These are phyloP conservation scores for Drosophila gunungcola DNA, from an alignment of 1,140 invertebrate genomes.

Conservation along the genomic window DNA sequence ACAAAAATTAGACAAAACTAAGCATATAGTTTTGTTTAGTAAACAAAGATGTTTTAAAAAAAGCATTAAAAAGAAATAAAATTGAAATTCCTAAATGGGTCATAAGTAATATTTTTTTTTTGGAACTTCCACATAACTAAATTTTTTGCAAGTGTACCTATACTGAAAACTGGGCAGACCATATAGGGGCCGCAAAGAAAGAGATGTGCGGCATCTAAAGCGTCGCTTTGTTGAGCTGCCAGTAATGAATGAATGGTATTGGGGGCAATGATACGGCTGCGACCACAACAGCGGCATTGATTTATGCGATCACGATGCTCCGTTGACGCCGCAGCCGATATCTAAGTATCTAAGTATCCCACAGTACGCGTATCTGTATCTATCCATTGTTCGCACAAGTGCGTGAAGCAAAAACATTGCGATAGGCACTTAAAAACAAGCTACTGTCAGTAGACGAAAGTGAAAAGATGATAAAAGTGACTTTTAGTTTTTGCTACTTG, in stretches of 20 bases:
- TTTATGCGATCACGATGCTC: slow-evolving; percentile 67
- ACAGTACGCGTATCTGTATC: slow-evolving; percentile 44
- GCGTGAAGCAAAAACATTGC: slow-evolving; percentile 55
- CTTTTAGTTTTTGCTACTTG: slow-evolving; percentile 36
- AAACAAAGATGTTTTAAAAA: too few relatives aligned
- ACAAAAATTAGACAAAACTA: too few relatives aligned
- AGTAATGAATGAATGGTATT: slow-evolving; percentile 58
- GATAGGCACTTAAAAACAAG: slow-evolving; percentile 4
- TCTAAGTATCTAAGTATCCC: slow-evolving; percentile 47
- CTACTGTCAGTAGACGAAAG: slow-evolving; percentile 40
- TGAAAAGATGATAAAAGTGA: slow-evolving; percentile 24
- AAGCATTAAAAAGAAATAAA: too few relatives aligned
- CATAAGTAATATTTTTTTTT: too few relatives aligned
- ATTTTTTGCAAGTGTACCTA: neutral
- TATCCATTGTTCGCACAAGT: slow-evolving; percentile 61
- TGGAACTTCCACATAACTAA: too few relatives aligned
- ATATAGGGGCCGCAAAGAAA: slow-evolving; percentile 31
- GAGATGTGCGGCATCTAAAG: slow-evolving; percentile 61
- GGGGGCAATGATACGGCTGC: slow-evolving; percentile 70
- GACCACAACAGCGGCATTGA: slow-evolving; percentile 61
- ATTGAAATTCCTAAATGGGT: too few relatives aligned
- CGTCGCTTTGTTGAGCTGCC: slow-evolving; percentile 59
- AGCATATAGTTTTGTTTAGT: too few relatives aligned
- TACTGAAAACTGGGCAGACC: slow-evolving; percentile 25
- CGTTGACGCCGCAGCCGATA: slow-evolving; percentile 38